These are phyloP conservation scores for Holothuria leucospilota DNA, from an alignment of 53 echinoderm and acorn worm genomes.

Conservation along the genomic window DNA sequence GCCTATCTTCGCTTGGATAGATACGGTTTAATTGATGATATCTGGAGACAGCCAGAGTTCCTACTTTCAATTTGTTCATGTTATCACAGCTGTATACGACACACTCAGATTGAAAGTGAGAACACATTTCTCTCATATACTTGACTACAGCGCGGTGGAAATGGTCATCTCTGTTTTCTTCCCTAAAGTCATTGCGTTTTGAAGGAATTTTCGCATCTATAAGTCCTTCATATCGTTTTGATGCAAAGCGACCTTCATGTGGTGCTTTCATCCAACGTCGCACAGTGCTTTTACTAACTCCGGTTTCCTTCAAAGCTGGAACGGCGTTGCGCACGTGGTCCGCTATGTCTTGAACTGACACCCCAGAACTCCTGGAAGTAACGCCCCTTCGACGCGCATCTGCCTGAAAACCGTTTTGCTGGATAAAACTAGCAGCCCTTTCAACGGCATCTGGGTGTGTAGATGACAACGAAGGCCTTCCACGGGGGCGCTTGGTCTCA, in stretches of 20 bases:
- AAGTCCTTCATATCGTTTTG: neutral
- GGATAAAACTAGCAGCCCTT: neutral
- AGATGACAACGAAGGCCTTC: conserved; percentile 12
- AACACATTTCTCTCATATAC: neutral
- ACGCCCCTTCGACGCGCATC: neutral
- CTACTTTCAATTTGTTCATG: too few relatives aligned
- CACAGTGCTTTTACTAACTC: neutral
- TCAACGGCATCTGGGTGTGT: neutral
- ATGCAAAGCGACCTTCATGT: neutral
- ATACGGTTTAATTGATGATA: neutral
- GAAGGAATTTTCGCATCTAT: neutral
- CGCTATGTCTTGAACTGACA: conserved; percentile 8
- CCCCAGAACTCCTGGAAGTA: neutral
- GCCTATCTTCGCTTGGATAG: neutral
- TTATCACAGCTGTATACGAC: too few relatives aligned
- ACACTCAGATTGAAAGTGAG: too few relatives aligned
- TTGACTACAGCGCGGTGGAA: neutral
- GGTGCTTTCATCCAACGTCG: neutral
- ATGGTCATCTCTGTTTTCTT: neutral
- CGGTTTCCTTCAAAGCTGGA: too few relatives aligned
- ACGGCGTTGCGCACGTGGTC: neutral
- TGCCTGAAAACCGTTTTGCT: conserved; percentile 15
- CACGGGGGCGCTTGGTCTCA: neutral
- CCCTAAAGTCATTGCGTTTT: neutral
- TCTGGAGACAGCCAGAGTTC: neutral